Conservation (phyloP, 2,888 invertebrate genomes). For the Theretra japonica region DNA sequence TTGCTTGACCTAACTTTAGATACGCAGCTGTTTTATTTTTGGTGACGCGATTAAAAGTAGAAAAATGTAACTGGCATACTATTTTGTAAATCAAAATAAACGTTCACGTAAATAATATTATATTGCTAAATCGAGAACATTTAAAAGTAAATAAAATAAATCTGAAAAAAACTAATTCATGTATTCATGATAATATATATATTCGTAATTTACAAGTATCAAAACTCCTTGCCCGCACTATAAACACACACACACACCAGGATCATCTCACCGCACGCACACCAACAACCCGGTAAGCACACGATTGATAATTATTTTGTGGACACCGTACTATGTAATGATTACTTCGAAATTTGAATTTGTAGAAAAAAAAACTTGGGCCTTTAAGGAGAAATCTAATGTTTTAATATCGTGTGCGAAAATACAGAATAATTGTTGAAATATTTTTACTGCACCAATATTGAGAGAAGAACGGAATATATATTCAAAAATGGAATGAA, state of each 20-base stretch:
- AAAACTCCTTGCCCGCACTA: not conserved
- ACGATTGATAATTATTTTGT: conserved; percentile 25
- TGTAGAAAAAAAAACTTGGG: conserved; percentile 15
- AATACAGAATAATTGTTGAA: not conserved
- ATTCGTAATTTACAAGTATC: not conserved
- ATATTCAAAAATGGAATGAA: too few relatives aligned
- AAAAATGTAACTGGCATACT: too few relatives aligned
- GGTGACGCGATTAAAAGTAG: too few relatives aligned
- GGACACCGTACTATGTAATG: conserved; percentile 22
- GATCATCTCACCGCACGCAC: conserved; percentile 10
- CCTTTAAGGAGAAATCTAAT: not conserved
- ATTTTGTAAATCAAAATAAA: too few relatives aligned
- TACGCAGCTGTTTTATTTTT: too few relatives aligned
- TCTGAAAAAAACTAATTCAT: too few relatives aligned
- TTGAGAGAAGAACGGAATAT: too few relatives aligned
- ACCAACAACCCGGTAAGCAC: not conserved
- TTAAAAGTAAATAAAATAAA: too few relatives aligned
- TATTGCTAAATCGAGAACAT: too few relatives aligned
- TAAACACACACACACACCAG: conserved; percentile 10
- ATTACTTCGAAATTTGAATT: conserved; percentile 24
- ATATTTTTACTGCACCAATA: not conserved
- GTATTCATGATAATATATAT: not conserved
- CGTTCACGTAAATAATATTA: too few relatives aligned
- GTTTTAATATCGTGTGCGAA: not conserved
- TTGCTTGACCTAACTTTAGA: too few relatives aligned